phyloP scores from a whole-genome alignment of 2,797 vertebrate genomes.

The Prionace glauca region DNA sequence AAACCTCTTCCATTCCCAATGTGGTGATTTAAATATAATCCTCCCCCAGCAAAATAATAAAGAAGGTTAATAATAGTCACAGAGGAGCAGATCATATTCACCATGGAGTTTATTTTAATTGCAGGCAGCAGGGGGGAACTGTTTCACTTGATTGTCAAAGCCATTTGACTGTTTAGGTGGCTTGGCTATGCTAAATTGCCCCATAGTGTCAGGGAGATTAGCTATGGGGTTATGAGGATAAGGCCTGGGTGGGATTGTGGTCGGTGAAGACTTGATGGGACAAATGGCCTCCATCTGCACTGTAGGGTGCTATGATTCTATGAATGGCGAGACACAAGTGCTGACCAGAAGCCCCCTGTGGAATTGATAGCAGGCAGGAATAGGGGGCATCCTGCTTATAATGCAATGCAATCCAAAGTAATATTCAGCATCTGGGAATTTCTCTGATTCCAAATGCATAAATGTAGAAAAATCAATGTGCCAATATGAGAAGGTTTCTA shows the following conservation, averaged over 20 bases:
- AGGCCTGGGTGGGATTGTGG: no score
- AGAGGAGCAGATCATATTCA: not conserved
- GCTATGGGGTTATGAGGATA: no score
- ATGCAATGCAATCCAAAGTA: not conserved
- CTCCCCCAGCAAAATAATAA: not conserved
- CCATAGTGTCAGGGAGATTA: no score
- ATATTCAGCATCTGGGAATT: not conserved
- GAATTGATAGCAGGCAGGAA: not conserved
- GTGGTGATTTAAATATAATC: not conserved
- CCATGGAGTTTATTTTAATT: not conserved
- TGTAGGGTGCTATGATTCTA: no score
- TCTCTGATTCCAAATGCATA: not conserved
- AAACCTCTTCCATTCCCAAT: not conserved
- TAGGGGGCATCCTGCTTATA: not conserved
- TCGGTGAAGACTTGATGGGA: no score
- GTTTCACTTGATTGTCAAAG: no score
- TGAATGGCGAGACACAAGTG: no score
- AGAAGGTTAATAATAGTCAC: not conserved
- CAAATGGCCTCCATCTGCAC: no score
- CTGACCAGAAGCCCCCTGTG: no score
- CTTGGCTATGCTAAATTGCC: no score
- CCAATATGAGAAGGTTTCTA: not conserved
- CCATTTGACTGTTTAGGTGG: no score
- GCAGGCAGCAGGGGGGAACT: not conserved
- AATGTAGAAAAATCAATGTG: not conserved